phyloP scores from a whole-genome alignment of 2,888 invertebrate species.

The Acanthoscelides obtectus region DNA sequence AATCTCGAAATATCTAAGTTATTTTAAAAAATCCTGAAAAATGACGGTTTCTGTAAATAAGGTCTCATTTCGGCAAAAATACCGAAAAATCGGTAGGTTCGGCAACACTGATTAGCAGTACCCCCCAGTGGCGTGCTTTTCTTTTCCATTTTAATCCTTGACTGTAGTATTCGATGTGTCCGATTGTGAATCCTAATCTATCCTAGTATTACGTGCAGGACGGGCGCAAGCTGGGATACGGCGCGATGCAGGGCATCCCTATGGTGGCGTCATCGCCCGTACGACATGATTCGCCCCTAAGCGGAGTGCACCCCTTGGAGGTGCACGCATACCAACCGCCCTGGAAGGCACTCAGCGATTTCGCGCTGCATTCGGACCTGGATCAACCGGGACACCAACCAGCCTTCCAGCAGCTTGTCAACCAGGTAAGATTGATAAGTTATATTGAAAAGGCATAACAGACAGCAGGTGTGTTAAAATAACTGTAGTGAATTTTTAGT shows the following conservation, averaged over 20 bases:
- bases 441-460: no score
- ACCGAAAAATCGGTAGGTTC: no score
- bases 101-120: no score
- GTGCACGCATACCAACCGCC: constrained; percentile 92
- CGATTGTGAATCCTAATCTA: constrained; percentile 39
- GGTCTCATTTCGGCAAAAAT: no score
- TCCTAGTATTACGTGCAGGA: constrained; percentile 66
- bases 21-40: no score
- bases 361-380: constrained; percentile 90
- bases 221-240: constrained; percentile 89
- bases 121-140: no score
- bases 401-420: constrained; percentile 94
- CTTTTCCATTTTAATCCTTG: no score
- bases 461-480: no score
- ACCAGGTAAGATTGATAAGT: constrained; percentile 70
- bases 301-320: constrained; percentile 80
- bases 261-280: constrained; percentile 96
- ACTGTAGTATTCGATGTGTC: not conserved
- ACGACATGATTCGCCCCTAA: constrained; percentile 78
- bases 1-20: no score
- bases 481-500: no score
- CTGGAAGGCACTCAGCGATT: constrained; percentile 95
- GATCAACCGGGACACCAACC: constrained; percentile 79
- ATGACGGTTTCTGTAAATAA: no score
- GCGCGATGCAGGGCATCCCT: constrained; percentile 94